These are phyloP conservation scores for Drosophila algonquin DNA, from an alignment of 2,888 invertebrate genomes.

Conservation along the genomic window DNA sequence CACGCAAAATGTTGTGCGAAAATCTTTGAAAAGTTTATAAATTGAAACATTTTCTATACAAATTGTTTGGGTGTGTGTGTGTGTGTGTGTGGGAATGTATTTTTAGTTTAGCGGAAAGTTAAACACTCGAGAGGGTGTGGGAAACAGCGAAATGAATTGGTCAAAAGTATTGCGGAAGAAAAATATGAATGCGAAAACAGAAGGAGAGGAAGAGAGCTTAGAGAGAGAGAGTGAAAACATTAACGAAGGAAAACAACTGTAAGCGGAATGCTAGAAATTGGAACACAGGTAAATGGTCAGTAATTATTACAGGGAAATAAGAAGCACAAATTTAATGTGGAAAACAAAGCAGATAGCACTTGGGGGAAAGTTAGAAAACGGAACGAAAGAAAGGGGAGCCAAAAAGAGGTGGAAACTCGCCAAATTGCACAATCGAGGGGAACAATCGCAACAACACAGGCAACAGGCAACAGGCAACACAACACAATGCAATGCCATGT, in stretches of 20 bases:
- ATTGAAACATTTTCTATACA: slow-evolving; percentile 51
- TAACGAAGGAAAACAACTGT: slow-evolving; percentile 25
- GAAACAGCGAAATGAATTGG: slow-evolving; percentile 30
- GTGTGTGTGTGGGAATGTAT: slow-evolving; percentile 35
- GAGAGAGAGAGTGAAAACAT: slow-evolving; percentile 17
- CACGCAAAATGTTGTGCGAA: slow-evolving; percentile 51
- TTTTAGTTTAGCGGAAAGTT: slow-evolving; percentile 40
- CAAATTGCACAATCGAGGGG: slow-evolving; percentile 69
- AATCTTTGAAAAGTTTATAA: slow-evolving; percentile 65
- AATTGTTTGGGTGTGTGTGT: slow-evolving; percentile 16
- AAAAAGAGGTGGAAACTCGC: slow-evolving; percentile 58
- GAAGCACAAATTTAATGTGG: slow-evolving; percentile 47
- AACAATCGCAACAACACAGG: slow-evolving; percentile 19
- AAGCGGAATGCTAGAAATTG: slow-evolving; percentile 49
- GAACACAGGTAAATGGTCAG: slow-evolving; percentile 61
- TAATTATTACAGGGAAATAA: slow-evolving; percentile 62
- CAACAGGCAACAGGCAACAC: neutral
- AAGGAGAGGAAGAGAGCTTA: slow-evolving; percentile 17
- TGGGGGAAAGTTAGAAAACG: slow-evolving; percentile 6
- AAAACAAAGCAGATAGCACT: slow-evolving; percentile 15
- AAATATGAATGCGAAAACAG: slow-evolving; percentile 36
- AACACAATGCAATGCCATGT: slow-evolving; percentile 66
- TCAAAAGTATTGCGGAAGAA: slow-evolving; percentile 47
- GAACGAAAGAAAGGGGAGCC: slow-evolving; percentile 36
- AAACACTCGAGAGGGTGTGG: neutral